These are phyloP conservation scores for Cerceris ruficornis DNA, from an alignment of 2,888 invertebrate genomes.

Conservation along the genomic window DNA sequence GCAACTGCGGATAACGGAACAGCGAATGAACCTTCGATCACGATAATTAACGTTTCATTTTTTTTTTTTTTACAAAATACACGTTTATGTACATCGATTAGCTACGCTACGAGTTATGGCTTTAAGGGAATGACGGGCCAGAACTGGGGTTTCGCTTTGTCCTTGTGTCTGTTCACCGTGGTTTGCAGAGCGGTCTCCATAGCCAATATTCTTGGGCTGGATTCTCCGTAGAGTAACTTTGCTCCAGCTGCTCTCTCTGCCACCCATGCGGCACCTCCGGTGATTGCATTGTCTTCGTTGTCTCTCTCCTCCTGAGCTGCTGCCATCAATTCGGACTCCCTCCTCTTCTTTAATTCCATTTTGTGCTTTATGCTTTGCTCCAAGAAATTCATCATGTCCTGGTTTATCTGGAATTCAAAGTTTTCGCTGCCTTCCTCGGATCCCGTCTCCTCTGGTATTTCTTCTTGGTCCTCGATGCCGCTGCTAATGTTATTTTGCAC, in stretches of 20 bases:
- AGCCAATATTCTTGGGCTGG: slow-evolving; percentile 86
- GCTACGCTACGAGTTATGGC: slow-evolving; percentile 29
- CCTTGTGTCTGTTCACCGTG: slow-evolving; percentile 85
- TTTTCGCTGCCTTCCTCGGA: slow-evolving; percentile 73
- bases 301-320: slow-evolving; percentile 36
- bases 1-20: not conserved
- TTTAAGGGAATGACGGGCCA: slow-evolving; percentile 90
- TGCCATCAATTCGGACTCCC: slow-evolving; percentile 53
- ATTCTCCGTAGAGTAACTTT: slow-evolving; percentile 85
- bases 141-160: slow-evolving; percentile 84
- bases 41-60: too few species aligned
- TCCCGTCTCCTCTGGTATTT: slow-evolving; percentile 33
- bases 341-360: slow-evolving; percentile 78
- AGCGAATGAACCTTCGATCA: too few species aligned
- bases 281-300: slow-evolving; percentile 33
- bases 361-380: slow-evolving; percentile 84
- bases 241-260: slow-evolving; percentile 80
- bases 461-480: not conserved
- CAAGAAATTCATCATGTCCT: slow-evolving; percentile 86
- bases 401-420: slow-evolving; percentile 84
- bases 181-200: slow-evolving; percentile 89
- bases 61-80: not conserved
- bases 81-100: not conserved
- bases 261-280: slow-evolving; percentile 68
- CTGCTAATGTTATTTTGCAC: not conserved